Evolutionary conservation across 2,797 vertebrate species (phyloP), one percentile per base, ranked within the genome.

Genomic region (Chelon labrosus): DNA sequence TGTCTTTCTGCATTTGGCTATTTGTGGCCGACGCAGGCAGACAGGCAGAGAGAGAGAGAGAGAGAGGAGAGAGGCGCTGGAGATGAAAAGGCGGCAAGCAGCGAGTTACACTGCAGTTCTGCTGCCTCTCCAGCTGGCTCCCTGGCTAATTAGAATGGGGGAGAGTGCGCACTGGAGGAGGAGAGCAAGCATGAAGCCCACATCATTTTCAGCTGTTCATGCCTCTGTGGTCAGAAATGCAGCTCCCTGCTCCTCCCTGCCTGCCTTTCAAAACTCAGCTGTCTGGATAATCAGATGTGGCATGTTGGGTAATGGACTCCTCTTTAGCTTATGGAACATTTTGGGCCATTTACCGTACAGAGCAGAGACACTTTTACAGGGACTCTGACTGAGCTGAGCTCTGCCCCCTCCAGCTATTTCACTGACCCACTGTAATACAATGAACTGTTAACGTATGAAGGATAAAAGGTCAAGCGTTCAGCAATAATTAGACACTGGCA

Each of bases 1-100:
- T 92, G 89, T 93, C 91, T 90, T 85, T 84, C 84, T 88, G 82
- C 88, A 88, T 93, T 86, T 85, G 85, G 88, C 73, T 89, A 80
- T 92, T 90, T 88, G 85, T 83, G 89, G 86, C 42, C 42, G 86
- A 92, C 35, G 25, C 77, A 80, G 85, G 82, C 73, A 84, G 84
- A 74, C 79, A 82, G 79, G 60, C 72, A 71, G 75, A 31, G 42
- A 77, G 67, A 60, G 25, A 42, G 67, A 66, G 16, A n/a, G 16
- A 20, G 49, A 12, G 49, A 22, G 50, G 59, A 79, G 81, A 81
- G 77, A 83, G 79, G 72, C 39, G 50, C 70, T 75, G 84, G 83
- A 83, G 87, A 91, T 88, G 82, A 89, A 85, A 85, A 80, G 88
- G 88, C 81, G 61, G 74, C 54, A 62, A 90, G 86, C 75, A 54